Evolutionary conservation across 2,888 invertebrate species (phyloP).

Genomic region (Azorinus chamasolen): DNA sequence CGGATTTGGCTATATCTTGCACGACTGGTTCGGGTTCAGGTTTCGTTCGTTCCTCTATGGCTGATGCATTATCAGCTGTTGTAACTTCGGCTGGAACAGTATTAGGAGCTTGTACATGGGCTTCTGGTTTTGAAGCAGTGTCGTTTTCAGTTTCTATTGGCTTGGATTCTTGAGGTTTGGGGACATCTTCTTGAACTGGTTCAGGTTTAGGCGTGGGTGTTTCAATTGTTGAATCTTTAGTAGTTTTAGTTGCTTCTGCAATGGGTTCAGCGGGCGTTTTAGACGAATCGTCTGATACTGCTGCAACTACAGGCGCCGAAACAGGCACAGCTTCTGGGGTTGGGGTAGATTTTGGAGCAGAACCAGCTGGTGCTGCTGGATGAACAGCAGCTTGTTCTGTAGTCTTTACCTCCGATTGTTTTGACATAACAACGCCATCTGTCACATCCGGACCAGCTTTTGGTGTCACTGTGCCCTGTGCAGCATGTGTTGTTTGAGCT

Average conservation of each 20-base stretch:
- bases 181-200: too few species aligned
- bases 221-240: neutral
- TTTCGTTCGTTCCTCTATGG: neutral
- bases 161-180: too few species aligned
- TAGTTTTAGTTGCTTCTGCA: neutral
- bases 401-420: neutral
- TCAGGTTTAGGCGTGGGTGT: neutral
- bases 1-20: neutral
- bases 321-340: too few species aligned
- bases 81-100: neutral
- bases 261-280: neutral
- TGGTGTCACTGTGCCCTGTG: constrained; percentile 11
- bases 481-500: too few species aligned
- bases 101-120: neutral
- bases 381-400: too few species aligned
- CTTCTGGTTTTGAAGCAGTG: neutral
- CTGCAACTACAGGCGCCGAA: too few species aligned
- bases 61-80: neutral
- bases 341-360: too few species aligned
- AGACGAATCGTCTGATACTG: too few species aligned
- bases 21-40: neutral
- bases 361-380: too few species aligned
- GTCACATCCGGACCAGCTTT: constrained; percentile 8
- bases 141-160: neutral
- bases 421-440: neutral